Base-by-base conservation (phyloP, 2,797 vertebrate genomes). In the Protosalanx chinensis region DNA sequence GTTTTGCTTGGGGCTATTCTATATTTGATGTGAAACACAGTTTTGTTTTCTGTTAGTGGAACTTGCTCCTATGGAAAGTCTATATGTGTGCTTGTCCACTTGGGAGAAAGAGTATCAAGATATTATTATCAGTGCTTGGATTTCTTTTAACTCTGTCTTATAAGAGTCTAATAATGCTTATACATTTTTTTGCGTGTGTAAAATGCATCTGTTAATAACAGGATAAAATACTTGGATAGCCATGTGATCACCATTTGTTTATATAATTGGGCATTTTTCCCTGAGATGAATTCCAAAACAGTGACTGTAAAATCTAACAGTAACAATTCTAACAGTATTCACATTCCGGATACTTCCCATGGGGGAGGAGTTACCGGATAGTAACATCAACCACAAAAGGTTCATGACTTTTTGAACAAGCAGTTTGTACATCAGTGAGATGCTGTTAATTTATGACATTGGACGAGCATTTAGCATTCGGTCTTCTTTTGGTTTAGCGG, bases 261-360 rank as follows among this genome's bases (percentile, higher is more conserved):
- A 62, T n/a, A 10, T 46, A 49, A 32, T 35, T 32, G 16, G 23
- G 35, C 37, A 32, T 27, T 74, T 16, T 35, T n/a, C 27, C 8
- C 35, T 15, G 30, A 58, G 59, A 20, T 64, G 18, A 68, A 77
- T 70, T 77, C 71, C 57, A 46, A 16, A 30, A 67, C 30, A 30
- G 41, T 46, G 20, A 41, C 30, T 66, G 53, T 67, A 41, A 59
- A 67, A 37, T 41, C 57, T 74, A 62, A 18, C 37, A 56, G 32
- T 37, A 15, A n/a, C n/a, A n/a, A n/a, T 77, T 30, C 23, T 70
- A 79, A 67, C 76, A 72, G 65, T 35, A 10, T 72, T 41, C n/a
- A 66, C 74, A 76, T 78, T 71, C 71, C 61, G 53, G 5, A 68
- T 30, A 3, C 59, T 5, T 41, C 70, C 5, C 8, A 72, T 56